Percentiles rank a stretch among this genome's conserved stretches.
Evolutionary conservation across 2,888 invertebrate genomes (phyloP).

Genomic region (Coelinius sp.): DNA sequence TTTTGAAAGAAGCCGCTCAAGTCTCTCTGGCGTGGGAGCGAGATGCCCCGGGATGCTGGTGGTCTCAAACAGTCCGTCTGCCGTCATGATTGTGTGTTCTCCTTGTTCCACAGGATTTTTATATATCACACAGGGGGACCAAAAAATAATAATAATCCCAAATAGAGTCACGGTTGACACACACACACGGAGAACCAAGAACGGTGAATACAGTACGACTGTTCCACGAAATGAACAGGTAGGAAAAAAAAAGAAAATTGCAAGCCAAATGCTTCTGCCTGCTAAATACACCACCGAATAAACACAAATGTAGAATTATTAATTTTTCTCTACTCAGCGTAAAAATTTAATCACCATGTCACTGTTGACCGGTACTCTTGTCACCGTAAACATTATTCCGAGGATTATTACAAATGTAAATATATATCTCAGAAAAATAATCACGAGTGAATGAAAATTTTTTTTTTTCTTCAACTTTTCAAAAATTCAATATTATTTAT

Average conservation of each 20-base stretch:
- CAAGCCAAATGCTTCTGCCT: not conserved
- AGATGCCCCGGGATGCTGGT: slow-evolving; percentile 70
- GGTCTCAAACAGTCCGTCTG: slow-evolving; percentile 68
- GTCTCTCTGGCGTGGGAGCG: slow-evolving; percentile 69
- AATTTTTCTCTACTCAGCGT: slow-evolving; percentile 35
- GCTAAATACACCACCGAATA: not conserved
- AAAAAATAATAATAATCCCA: slow-evolving; percentile 45
- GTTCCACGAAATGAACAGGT: not conserved
- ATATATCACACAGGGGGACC: not conserved
- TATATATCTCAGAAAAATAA: not conserved
- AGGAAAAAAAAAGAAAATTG: slow-evolving; percentile 1
- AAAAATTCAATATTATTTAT: not conserved
- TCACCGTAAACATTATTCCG: slow-evolving; percentile 43
- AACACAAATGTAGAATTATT: not conserved
- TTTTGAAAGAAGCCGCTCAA: slow-evolving; percentile 69
- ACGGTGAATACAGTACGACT: not conserved
- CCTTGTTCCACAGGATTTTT: slow-evolving; percentile 2
- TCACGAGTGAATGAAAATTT: slow-evolving; percentile 6
- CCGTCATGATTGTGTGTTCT: slow-evolving; percentile 61
- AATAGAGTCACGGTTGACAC: slow-evolving; percentile 34
- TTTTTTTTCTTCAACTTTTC: not conserved
- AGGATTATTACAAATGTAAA: not conserved
- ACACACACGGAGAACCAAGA: slow-evolving; percentile 8
- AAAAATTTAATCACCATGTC: slow-evolving; percentile 55
- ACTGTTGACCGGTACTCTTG: slow-evolving; percentile 47